A percentile compares a stretch with the other conserved stretches of the same genome.
Conservation (phyloP, 2,797 vertebrate species). For the Hydrocynus forskahlii region DNA sequence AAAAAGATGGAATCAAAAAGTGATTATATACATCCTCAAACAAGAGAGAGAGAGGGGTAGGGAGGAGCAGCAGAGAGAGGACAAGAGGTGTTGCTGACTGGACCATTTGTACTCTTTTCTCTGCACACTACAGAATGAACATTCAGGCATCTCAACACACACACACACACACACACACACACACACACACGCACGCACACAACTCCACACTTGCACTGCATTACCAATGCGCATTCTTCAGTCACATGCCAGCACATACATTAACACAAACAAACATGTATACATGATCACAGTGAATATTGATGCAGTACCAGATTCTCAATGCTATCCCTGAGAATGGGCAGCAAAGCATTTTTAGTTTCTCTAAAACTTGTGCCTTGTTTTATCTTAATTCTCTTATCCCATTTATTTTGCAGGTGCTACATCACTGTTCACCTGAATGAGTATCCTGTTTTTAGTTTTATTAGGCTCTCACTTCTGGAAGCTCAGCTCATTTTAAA, state of each 20-base stretch:
- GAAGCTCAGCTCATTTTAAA: conserved; percentile 26
- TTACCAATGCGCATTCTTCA: conserved; percentile 1
- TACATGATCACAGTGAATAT: background rate
- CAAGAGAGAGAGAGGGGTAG: background rate
- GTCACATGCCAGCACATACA: background rate
- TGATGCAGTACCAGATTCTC: background rate
- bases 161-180: conserved; percentile 10
- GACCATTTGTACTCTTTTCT: conserved; percentile 52
- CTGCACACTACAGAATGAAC: conserved; percentile 58
- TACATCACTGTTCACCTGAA: background rate
- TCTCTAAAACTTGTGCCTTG: conserved; percentile 10
- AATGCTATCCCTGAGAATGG: background rate
- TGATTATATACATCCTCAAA: conserved; percentile 53
- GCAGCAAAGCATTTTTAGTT: background rate
- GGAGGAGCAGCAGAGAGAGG: conserved; percentile 30
- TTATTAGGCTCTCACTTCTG: conserved; percentile 23
- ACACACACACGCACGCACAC: too few species aligned
- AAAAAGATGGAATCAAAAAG: conserved; percentile 59
- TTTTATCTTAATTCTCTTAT: background rate
- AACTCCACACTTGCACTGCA: conserved; percentile 4
- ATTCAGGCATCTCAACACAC: conserved; percentile 17
- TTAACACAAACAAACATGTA: background rate
- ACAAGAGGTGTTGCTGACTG: conserved; percentile 7
- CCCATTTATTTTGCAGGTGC: background rate
- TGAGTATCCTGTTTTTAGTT: conserved; percentile 1